Evolutionary conservation across 2,888 invertebrate species (phyloP).

Genomic region (Coenonympha arcania): DNA sequence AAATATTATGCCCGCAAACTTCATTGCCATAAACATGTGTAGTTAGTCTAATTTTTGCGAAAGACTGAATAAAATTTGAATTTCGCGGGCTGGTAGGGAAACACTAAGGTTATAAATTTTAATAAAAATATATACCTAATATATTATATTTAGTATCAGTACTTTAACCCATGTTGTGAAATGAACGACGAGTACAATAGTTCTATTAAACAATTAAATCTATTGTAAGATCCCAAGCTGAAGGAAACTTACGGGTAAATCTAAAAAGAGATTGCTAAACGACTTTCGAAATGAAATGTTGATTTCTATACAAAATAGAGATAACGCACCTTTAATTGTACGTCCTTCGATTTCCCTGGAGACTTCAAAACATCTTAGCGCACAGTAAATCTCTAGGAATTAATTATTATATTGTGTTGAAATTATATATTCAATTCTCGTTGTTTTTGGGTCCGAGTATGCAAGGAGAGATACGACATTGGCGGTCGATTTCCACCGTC

Average conservation of each 20-base stretch:
- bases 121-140: no score
- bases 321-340: constrained; percentile 15
- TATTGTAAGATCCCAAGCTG: neutral
- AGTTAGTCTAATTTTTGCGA: no score
- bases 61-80: no score
- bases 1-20: no score
- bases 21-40: no score
- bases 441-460: constrained; percentile 31
- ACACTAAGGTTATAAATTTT: no score
- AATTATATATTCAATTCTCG: constrained; percentile 49
- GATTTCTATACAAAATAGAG: neutral
- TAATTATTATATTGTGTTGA: constrained; percentile 35
- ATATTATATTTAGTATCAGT: no score
- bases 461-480: constrained; percentile 25
- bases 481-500: constrained; percentile 41
- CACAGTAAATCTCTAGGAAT: constrained; percentile 24
- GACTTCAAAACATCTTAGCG: constrained; percentile 13
- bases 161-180: no score
- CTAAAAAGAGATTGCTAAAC: neutral
- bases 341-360: neutral
- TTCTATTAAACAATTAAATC: no score
- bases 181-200: no score
- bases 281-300: neutral
- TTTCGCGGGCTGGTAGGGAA: no score
- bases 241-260: neutral